Evolutionary conservation across 2,888 invertebrate species (phyloP).

Genomic region (Pegoplata infirma): DNA sequence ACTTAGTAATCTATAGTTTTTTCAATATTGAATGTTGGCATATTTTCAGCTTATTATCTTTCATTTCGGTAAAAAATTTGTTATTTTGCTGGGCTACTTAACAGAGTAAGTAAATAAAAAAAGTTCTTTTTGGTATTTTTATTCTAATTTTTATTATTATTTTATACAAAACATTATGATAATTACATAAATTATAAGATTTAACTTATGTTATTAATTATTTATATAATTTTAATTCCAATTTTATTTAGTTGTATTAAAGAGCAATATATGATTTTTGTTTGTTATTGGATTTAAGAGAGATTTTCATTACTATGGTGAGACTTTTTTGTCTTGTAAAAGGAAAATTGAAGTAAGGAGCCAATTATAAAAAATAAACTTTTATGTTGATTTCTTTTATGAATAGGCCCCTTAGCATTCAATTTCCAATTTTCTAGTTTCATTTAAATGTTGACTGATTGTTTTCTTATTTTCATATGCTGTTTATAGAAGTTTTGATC

Average conservation of each 20-base stretch:
- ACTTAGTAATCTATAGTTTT: too few relatives aligned
- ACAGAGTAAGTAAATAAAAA: too few relatives aligned
- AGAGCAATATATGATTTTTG: too few relatives aligned
- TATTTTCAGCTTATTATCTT: too few relatives aligned
- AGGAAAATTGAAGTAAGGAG: background rate
- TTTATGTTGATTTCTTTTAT: too few relatives aligned
- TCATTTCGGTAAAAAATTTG: too few relatives aligned
- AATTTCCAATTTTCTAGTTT: background rate
- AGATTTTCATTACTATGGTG: background rate
- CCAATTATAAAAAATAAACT: too few relatives aligned
- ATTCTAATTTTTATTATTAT: slow-evolving; percentile 60
- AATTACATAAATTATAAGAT: slow-evolving; percentile 58
- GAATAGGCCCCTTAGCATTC: too few relatives aligned
- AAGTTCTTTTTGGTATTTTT: slow-evolving; percentile 40
- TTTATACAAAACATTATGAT: slow-evolving; percentile 63
- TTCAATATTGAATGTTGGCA: too few relatives aligned
- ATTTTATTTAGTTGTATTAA: background rate
- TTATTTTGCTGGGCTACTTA: too few relatives aligned
- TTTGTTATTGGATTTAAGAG: background rate
- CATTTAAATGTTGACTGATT: slow-evolving; percentile 5
- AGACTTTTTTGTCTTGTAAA: too few relatives aligned
- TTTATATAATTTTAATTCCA: slow-evolving; percentile 18
- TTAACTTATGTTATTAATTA: slow-evolving; percentile 25
- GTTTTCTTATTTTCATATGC: background rate
- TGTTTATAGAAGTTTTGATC: background rate